Base-by-base conservation (phyloP, 2,888 invertebrate genomes). In the Philonicus albiceps region DNA sequence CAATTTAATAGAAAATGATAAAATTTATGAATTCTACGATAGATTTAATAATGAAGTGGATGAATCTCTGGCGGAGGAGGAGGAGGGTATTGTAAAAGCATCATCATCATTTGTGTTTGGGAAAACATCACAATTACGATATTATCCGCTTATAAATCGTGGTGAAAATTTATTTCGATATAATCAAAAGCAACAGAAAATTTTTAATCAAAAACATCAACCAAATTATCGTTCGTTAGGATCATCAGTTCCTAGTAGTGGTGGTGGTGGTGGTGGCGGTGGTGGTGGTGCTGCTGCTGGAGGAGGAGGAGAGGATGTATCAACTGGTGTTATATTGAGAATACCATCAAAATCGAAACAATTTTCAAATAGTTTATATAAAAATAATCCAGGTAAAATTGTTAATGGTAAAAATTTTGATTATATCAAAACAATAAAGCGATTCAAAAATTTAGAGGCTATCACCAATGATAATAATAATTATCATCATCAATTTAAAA, bases 1-100 rank as follows among this genome's bases (percentile, higher is more conserved):
- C 73, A 73, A 22, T 73, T 72, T 72, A 73, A 84, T 73, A 72
- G 84, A 84, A 16, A 27, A 84, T 73, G 73, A 73, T 30, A 31
- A 43, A 16, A 27, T 84, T 30, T 73, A 64, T 64, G 27, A 84
- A 30, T 64, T 27, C 30, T 72, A 83, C 22, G 19, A 72, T n/a
- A 83, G 49, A 22, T 84, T 37, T 64, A 40, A 64, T 64, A 43
- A 84, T 73, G 84, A 27, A 40, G 6, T 40, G 40, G 84, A 40
- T 73, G 30, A 37, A 64, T n/a, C 72, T 30, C n/a, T 43, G 27
- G 73, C 34, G 27, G 84, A 37, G 16, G 73, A 84, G 49, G 84
- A 43, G 37, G 22, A 30, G n/a, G 34, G 22, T 30, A 84, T 40
- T 40, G 13, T 83, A 64, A 72, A 83, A 64, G 8, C 72, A 37